Evolutionary conservation across 2,888 invertebrate genomes (phyloP).

Genomic region (Apoda limacodes): DNA sequence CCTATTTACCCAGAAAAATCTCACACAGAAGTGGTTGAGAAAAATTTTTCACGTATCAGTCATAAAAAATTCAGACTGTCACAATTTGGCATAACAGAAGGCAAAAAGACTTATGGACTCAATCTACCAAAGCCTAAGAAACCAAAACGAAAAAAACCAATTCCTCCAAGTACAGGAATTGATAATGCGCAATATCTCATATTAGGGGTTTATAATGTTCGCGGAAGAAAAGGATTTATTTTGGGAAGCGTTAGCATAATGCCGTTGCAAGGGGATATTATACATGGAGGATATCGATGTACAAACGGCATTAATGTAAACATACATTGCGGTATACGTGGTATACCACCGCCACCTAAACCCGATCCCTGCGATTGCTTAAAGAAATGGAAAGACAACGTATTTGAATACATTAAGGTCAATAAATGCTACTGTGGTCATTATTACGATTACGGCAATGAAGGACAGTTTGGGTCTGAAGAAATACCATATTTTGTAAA

Average conservation of each 20-base stretch:
- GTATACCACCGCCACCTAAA: slow-evolving; percentile 26
- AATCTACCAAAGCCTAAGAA: slow-evolving; percentile 28
- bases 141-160: slow-evolving; percentile 27
- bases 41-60: slow-evolving; percentile 23
- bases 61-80: slow-evolving; percentile 23
- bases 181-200: slow-evolving; percentile 42
- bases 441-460: slow-evolving; percentile 43
- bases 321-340: slow-evolving; percentile 43
- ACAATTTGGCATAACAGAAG: slow-evolving; percentile 27
- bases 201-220: slow-evolving; percentile 36
- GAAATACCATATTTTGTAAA: slow-evolving; percentile 47
- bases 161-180: slow-evolving; percentile 36
- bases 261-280: slow-evolving; percentile 40
- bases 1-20: slow-evolving; percentile 28
- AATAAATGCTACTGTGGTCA: slow-evolving; percentile 51
- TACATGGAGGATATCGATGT: slow-evolving; percentile 44
- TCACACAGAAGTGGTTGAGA: slow-evolving; percentile 23
- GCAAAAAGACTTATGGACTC: slow-evolving; percentile 42
- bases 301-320: slow-evolving; percentile 31
- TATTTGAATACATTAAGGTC: slow-evolving; percentile 34
- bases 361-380: slow-evolving; percentile 44
- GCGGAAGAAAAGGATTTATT: slow-evolving; percentile 35
- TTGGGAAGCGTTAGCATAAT: slow-evolving; percentile 36
- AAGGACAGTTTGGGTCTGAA: slow-evolving; percentile 37
- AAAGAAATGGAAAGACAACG: slow-evolving; percentile 37